phyloP scores from a whole-genome alignment of 2,888 invertebrate genomes.

The Chromoteleia sp. region DNA sequence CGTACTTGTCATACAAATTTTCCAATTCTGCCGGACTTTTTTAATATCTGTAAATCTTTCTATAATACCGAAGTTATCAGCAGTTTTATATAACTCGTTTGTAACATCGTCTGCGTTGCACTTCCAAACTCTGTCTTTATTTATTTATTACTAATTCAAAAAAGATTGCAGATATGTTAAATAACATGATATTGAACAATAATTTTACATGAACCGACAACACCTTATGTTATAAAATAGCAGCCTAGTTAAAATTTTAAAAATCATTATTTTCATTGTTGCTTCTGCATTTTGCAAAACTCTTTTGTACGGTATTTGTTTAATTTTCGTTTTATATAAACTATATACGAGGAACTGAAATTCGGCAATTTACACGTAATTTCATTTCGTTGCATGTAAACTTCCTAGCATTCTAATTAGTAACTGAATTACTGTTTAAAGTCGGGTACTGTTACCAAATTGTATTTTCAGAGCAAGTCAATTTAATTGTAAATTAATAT shows the following conservation, averaged over 20 bases:
- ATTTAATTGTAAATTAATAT: constrained; percentile 15
- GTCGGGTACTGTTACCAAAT: constrained; percentile 2
- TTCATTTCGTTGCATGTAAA: constrained; percentile 5
- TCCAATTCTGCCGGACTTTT: constrained; percentile 17
- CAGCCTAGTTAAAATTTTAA: no score
- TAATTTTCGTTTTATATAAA: neutral
- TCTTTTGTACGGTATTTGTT: neutral
- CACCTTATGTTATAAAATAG: no score
- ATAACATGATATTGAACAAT: no score
- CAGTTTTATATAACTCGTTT: no score
- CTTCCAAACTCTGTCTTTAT: no score
- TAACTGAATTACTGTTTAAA: constrained; percentile 7
- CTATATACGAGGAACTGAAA: neutral
- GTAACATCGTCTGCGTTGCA: no score
- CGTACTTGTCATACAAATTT: constrained; percentile 52
- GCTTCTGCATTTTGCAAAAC: neutral
- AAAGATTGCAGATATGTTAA: no score
- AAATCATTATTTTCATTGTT: neutral
- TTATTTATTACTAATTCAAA: no score
- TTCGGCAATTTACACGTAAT: constrained; percentile 25
- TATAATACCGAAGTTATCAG: no score
- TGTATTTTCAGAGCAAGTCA: neutral
- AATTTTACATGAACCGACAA: no score
- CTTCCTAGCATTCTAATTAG: constrained; percentile 8
- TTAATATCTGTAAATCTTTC: constrained; percentile 27